phyloP scores from a whole-genome alignment of 2,113 vertebrate genomes.

The Miniopterus natalensis region DNA sequence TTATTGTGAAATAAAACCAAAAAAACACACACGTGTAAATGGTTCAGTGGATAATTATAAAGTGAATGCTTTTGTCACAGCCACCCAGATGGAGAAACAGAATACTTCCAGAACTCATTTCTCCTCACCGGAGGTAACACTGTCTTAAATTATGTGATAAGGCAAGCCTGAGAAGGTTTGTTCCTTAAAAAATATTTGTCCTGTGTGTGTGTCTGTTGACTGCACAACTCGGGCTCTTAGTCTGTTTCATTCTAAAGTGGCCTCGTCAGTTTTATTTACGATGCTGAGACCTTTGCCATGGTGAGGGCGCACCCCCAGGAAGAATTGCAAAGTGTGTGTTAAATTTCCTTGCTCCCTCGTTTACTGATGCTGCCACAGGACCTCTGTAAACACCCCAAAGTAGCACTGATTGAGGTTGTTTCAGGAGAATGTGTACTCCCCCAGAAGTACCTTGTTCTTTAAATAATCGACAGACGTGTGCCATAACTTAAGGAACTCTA shows the following conservation, averaged over 20 bases:
- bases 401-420: background rate
- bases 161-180: background rate
- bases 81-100: background rate
- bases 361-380: background rate
- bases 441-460: constrained; percentile 44
- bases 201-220: background rate
- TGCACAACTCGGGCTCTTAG: background rate
- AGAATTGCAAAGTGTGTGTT: background rate
- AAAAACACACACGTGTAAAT: background rate
- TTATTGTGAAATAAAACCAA: constrained; percentile 32
- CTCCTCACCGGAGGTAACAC: background rate
- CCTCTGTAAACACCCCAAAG: background rate
- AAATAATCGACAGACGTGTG: constrained; percentile 32
- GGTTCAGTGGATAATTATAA: background rate
- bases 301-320: background rate
- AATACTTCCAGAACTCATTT: background rate
- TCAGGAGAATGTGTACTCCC: constrained; percentile 34
- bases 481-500: background rate
- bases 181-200: background rate
- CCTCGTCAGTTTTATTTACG: background rate
- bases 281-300: background rate
- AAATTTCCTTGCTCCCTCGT: constrained; percentile 12
- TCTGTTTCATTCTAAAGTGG: background rate
- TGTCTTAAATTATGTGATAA: background rate
- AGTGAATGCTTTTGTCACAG: background rate